A percentile compares a stretch with the other conserved stretches of the same genome.
Evolutionary conservation across 2,888 invertebrate species (phyloP).

Genomic region (Tachina lurida): DNA sequence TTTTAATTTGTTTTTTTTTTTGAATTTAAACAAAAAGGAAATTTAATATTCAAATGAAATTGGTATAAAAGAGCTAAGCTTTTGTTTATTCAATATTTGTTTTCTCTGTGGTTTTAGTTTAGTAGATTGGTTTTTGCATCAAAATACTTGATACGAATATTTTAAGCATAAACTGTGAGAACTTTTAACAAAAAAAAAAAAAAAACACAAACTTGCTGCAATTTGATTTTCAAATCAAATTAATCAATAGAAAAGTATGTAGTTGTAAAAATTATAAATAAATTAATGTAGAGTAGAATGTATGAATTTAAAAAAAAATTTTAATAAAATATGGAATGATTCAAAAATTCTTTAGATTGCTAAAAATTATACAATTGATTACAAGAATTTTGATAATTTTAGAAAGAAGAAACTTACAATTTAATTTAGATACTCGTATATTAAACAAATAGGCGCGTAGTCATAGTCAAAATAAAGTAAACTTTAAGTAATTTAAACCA

Average conservation of each 20-base stretch:
- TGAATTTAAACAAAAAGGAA: conserved; percentile 1
- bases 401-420: background rate
- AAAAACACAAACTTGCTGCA: background rate
- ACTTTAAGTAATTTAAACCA: too few species aligned
- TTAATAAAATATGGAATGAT: background rate
- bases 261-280: conserved; percentile 6
- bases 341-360: background rate
- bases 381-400: background rate
- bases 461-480: too few species aligned
- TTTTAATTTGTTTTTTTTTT: too few species aligned
- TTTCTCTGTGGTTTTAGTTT: conserved; percentile 16
- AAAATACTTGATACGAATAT: conserved; percentile 49
- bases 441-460: too few species aligned
- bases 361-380: background rate
- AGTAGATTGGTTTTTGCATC: conserved; percentile 67
- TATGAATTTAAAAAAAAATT: background rate
- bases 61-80: conserved; percentile 65
- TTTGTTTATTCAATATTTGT: conserved; percentile 34
- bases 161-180: conserved; percentile 49
- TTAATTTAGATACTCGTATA: background rate
- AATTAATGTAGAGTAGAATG: conserved; percentile 9
- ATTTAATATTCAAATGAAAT: conserved; percentile 24
- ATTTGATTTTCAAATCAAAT: conserved; percentile 51
- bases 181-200: conserved; percentile 34
- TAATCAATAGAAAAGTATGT: conserved; percentile 14